Evolutionary conservation across 2,888 invertebrate species (phyloP), one percentile per base, ranked within the genome.

Genomic region (Caenorhabditis angaria): DNA sequence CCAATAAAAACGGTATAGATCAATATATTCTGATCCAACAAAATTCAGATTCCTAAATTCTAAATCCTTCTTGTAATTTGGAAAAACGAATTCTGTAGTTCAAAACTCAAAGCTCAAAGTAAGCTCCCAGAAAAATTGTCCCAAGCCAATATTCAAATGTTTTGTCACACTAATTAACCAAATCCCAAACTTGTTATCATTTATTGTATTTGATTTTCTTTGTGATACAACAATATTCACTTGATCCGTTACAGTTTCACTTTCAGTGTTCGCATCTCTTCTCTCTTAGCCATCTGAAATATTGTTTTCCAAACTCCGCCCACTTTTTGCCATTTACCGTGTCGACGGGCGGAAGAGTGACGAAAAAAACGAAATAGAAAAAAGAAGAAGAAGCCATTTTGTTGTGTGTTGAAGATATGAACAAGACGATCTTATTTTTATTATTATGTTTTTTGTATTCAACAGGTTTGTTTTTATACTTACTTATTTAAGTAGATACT

Each of bases 371-470:
- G n/a, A n/a, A n/a, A n/a, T n/a, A n/a, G n/a, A n/a, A n/a, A n/a
- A n/a, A 3, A 48, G 51, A 51, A 22, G 25, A 51, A 4, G 25
- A 51, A 51, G 51, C 2, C 8, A 24, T 51, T 51, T 3, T 48
- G n/a, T 14, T 48, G n/a, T 14, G 8, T 14, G 22, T 51, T 8
- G 51, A 51, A 22, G 51, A 51, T 51, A 24, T 51, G 22, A 24
- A 10, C 22, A 51, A 22, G 51, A 22, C 51, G 51, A 22, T 51
- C 10, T 41, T 41, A 18, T 41, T 41, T 12, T 51, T 58, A 6
- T 58, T 62, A 60, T 65, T 60, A 67, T 63, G 62, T 65, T n/a
- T n/a, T n/a, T n/a, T n/a, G n/a, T n/a, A n/a, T n/a, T 70, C 62
- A 48, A 58, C 61, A 63, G 70, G 51, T 48, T 61, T 41, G 61